These are phyloP conservation scores for Lucifuga dentata DNA, from an alignment of 2,113 vertebrate species.

Conservation along the genomic window DNA sequence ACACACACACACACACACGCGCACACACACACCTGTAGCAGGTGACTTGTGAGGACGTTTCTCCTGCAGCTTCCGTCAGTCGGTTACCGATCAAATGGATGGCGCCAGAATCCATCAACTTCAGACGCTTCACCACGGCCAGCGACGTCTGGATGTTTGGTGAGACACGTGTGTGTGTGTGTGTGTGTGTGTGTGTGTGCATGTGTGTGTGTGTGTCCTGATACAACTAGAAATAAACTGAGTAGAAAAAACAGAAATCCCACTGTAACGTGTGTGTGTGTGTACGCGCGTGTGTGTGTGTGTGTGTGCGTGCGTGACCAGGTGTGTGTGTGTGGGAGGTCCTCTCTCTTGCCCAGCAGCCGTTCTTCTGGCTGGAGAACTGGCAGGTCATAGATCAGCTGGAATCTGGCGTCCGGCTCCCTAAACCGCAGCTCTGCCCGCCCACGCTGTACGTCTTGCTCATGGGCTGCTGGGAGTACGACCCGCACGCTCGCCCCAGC, in stretches of 20 bases:
- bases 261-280: not conserved
- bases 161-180: constrained; percentile 69
- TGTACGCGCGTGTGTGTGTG: constrained; percentile 10
- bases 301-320: constrained; percentile 58
- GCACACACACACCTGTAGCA: not conserved
- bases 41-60: no score
- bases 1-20: not conserved
- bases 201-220: constrained; percentile 9
- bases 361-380: constrained; percentile 98
- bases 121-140: constrained; percentile 92
- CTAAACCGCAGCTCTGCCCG: constrained; percentile 92
- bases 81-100: constrained; percentile 98
- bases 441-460: constrained; percentile 93
- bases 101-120: constrained; percentile 97
- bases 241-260: no score
- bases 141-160: constrained; percentile 99
- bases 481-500: constrained; percentile 88
- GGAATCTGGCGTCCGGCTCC: constrained; percentile 91
- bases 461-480: constrained; percentile 94
- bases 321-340: constrained; percentile 99
- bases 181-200: constrained; percentile 93
- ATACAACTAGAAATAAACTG: no score
- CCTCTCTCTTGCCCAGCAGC: constrained; percentile 94
- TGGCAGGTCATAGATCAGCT: constrained; percentile 96
- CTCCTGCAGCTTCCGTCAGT: constrained; percentile 85